Conservation (phyloP, 2,113 vertebrate genomes). For the Sterrhoptilus dennistouni region DNA sequence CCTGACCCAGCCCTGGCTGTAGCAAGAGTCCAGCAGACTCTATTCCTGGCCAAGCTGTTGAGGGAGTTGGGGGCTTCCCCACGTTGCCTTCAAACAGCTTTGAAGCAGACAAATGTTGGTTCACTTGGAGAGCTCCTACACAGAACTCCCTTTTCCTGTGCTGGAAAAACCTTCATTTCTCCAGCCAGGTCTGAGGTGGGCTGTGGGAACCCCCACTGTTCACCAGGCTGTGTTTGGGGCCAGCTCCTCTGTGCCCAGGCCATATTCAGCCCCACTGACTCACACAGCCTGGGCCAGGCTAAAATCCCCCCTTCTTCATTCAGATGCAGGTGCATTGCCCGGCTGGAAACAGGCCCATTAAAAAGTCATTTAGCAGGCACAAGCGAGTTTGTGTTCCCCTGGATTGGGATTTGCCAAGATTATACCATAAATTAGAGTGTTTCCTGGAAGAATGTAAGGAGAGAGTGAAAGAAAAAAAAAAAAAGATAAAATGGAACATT, state of each 20-base stretch:
- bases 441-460: conserved; percentile 44
- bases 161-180: not conserved
- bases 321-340: not conserved
- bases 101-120: not conserved
- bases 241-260: not conserved
- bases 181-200: not conserved
- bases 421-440: conserved; percentile 35
- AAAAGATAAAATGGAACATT: conserved; percentile 3
- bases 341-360: not conserved
- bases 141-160: not conserved
- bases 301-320: not conserved
- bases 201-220: not conserved
- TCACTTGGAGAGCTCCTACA: not conserved
- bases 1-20: fast-evolving
- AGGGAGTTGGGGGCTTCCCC: not conserved
- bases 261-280: not conserved
- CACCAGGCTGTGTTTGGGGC: not conserved
- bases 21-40: not conserved
- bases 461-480: not conserved
- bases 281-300: not conserved
- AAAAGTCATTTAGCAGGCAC: conserved; percentile 23
- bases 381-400: conserved; percentile 10
- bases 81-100: not conserved
- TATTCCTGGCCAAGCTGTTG: not conserved
- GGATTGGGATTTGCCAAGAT: conserved; percentile 52